Base-by-base conservation (phyloP, 2,888 invertebrate species). In the Cheilosia grossa region DNA sequence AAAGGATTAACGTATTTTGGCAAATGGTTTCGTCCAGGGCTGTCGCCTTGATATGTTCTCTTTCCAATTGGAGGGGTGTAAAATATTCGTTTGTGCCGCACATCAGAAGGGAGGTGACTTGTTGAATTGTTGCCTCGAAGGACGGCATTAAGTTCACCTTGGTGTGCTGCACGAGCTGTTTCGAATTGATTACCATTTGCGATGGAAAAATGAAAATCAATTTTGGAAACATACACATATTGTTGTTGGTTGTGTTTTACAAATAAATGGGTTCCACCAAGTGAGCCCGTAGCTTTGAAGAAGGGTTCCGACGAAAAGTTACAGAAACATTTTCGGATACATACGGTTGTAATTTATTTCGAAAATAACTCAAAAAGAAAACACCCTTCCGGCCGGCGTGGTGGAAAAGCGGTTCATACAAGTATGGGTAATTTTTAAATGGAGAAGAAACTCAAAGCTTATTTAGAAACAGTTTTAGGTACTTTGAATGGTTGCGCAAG, bases 141-240 rank as follows among this genome's bases (percentile, higher is more conserved):
- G 9, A 10, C 30, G n/a, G 6, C 2, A n/a, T 33, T 24, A 9
- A 17, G 30, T 33, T 56, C 19, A 33, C 54, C 54, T 56, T 56
- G 54, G 7, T 56, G 54, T 24, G 9, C 47, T 9, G 44, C n/a
- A 24, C 59, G 42, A 59, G 59, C n/a, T 59, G 59, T 44, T 59
- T 27, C 21, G 10, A 24, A 59, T 59, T 40, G 27, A 59, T 59
- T 40, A 24, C 42, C 24, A 24, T 24, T n/a, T 17, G 24, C 17
- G 30, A 9, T 9, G 30, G 17, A 17, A 30, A 33, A 56, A 56
- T 56, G 17, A 56, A 30, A 56, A 56, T 30, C 54, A 56, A 30
- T 56, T 56, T 56, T 1, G 54, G 27, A 17, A n/a, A 27, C 6
- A 56, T 15, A 56, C 2, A 33, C 6, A 33, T 15, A 17, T 56